phyloP scores from a whole-genome alignment of 2,797 vertebrate species.

The Ceryle rudis region DNA sequence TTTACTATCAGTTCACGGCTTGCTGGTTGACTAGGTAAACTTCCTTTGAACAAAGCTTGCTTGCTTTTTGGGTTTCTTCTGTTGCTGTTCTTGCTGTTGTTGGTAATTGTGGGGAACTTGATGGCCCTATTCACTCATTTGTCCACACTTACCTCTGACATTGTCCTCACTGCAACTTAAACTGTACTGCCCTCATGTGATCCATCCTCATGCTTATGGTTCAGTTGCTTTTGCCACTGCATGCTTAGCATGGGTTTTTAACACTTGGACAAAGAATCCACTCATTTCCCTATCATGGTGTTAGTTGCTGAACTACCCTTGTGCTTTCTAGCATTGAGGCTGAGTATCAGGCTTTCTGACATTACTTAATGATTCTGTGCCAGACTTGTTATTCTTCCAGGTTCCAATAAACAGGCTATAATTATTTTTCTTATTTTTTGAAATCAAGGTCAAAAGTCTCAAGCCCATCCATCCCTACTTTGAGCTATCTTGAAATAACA shows the following conservation, averaged over 20 bases:
- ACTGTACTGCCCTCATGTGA: not conserved
- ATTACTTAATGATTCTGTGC: not conserved
- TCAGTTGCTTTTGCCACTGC: not conserved
- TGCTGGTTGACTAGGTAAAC: not conserved
- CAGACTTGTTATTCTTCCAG: not conserved
- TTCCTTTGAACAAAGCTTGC: not conserved
- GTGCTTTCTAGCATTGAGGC: not conserved
- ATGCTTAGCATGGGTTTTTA: not conserved
- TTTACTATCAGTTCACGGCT: not conserved
- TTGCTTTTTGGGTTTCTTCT: not conserved
- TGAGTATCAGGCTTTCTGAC: not conserved
- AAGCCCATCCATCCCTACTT: not conserved
- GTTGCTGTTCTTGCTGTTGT: not conserved
- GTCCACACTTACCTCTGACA: not conserved
- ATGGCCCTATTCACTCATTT: not conserved
- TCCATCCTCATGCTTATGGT: not conserved
- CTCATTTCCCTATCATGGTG: too few relatives aligned
- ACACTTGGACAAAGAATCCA: not conserved
- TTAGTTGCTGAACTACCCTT: not conserved
- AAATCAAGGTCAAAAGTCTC: not conserved
- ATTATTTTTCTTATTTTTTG: not conserved
- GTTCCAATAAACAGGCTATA: not conserved
- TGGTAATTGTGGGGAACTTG: not conserved
- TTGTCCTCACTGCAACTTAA: not conserved
- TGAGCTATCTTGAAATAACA: not conserved